Evolutionary conservation across 53 echinoderm and acorn worm species (phyloP).

Genomic region (Zoroaster sp.): DNA sequence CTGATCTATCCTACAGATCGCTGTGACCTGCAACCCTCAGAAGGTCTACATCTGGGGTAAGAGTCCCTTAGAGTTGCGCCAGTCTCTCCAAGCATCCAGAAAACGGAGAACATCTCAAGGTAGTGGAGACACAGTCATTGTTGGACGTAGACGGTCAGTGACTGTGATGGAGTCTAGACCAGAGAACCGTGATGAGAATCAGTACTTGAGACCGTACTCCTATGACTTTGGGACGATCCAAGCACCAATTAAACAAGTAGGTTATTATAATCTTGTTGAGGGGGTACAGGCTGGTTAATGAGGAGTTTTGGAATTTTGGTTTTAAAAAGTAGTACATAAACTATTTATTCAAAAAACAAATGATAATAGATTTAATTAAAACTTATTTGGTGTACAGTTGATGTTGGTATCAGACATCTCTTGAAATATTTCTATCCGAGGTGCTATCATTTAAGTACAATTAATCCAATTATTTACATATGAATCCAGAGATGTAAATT

Average conservation of each 20-base stretch:
- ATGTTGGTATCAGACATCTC: too few species aligned
- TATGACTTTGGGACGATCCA: conserved; percentile 51
- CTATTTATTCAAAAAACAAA: too few species aligned
- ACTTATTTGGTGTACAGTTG: too few species aligned
- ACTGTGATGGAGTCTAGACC: conserved; percentile 35
- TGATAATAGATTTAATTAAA: too few species aligned
- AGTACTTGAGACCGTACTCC: conserved; percentile 58
- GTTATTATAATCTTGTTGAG: neutral
- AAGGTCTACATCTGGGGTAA: conserved; percentile 92
- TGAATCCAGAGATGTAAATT: too few species aligned
- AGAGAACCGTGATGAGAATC: conserved; percentile 49
- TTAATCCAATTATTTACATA: too few species aligned
- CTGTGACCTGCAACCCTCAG: conserved; percentile 78
- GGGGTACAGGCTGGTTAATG: neutral
- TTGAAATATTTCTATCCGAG: too few species aligned
- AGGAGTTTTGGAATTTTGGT: too few species aligned
- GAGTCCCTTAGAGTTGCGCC: conserved; percentile 80
- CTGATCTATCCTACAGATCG: too few species aligned
- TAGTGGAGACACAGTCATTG: conserved; percentile 20
- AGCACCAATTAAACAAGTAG: conserved; percentile 68
- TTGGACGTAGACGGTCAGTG: conserved; percentile 22
- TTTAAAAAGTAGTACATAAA: too few species aligned
- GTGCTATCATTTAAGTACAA: too few species aligned
- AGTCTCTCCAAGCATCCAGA: conserved; percentile 71
- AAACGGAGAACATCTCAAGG: conserved; percentile 58